Conservation (phyloP, 2,113 vertebrate genomes). For the Silurus asotus region DNA sequence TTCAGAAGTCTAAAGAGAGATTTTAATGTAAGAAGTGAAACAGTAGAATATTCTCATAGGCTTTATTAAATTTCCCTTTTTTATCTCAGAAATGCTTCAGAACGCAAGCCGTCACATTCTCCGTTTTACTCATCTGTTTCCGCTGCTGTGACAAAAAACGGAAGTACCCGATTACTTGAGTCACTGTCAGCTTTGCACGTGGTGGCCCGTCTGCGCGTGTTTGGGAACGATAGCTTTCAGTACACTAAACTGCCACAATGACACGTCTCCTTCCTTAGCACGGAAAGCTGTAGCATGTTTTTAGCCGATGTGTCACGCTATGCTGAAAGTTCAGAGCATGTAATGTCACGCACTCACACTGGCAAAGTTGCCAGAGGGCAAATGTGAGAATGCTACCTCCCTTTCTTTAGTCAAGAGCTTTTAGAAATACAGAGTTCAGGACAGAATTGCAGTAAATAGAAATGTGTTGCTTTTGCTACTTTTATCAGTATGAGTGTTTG, state of each 20-base stretch:
- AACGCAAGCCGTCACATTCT: neutral
- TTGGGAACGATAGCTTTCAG: slow-evolving; percentile 42
- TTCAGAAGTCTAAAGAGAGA: neutral
- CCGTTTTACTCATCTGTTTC: neutral
- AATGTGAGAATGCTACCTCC: slow-evolving; percentile 2
- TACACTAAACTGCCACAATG: slow-evolving; percentile 1
- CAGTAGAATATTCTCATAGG: neutral
- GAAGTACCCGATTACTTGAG: slow-evolving; percentile 64
- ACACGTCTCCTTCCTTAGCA: neutral
- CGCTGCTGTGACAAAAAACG: neutral
- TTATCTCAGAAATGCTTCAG: neutral
- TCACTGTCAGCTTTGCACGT: slow-evolving; percentile 60
- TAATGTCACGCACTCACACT: slow-evolving; percentile 8
- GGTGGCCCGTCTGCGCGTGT: slow-evolving; percentile 48
- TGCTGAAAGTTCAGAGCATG: slow-evolving; percentile 19
- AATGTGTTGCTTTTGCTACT: slow-evolving; percentile 31
- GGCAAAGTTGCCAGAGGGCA: slow-evolving; percentile 5
- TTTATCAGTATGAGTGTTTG: slow-evolving; percentile 15
- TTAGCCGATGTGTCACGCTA: neutral
- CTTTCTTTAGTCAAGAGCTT: neutral
- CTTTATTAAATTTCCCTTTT: neutral
- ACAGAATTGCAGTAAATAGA: slow-evolving; percentile 43
- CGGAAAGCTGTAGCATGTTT: neutral
- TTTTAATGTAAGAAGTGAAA: neutral
- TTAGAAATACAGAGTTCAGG: slow-evolving; percentile 7